Percentiles rank a stretch among this genome's conserved stretches.
These are phyloP conservation scores for Cyrtorhinus lividipennis DNA, from an alignment of 1,140 invertebrate species.

Conservation along the genomic window DNA sequence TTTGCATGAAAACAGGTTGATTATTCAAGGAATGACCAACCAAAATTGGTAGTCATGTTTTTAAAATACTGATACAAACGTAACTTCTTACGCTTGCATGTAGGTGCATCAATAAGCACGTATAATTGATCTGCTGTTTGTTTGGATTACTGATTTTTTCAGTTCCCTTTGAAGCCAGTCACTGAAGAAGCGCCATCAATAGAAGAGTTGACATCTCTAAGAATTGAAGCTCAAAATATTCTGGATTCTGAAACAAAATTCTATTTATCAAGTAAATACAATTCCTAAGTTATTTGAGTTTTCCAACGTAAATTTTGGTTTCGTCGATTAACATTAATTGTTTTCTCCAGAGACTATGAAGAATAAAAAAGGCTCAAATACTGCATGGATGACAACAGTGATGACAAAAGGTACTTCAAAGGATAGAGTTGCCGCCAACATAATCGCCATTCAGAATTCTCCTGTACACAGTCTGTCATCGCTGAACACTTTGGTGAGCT, in stretches of 20 bases:
- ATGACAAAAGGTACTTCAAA: slow-evolving; percentile 61
- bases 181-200: neutral
- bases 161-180: neutral
- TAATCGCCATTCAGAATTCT: slow-evolving; percentile 68
- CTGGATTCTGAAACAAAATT: slow-evolving; percentile 12
- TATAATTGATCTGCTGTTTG: neutral
- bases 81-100: neutral
- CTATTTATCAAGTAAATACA: slow-evolving; percentile 12
- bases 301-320: neutral
- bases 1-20: no score
- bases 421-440: slow-evolving; percentile 75
- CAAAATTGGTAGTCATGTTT: neutral
- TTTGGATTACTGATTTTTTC: neutral
- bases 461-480: slow-evolving; percentile 62
- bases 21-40: no score
- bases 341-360: slow-evolving; percentile 17
- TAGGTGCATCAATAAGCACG: neutral
- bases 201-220: slow-evolving; percentile 5
- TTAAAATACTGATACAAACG: neutral
- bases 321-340: neutral
- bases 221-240: slow-evolving; percentile 15
- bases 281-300: neutral
- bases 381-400: slow-evolving; percentile 64
- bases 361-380: slow-evolving; percentile 25
- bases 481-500: slow-evolving; percentile 53